Percentiles rank a stretch among this genome's conserved stretches.
These are phyloP conservation scores for Listrodromus nycthemerus DNA, from an alignment of 2,888 invertebrate genomes.

Conservation along the genomic window DNA sequence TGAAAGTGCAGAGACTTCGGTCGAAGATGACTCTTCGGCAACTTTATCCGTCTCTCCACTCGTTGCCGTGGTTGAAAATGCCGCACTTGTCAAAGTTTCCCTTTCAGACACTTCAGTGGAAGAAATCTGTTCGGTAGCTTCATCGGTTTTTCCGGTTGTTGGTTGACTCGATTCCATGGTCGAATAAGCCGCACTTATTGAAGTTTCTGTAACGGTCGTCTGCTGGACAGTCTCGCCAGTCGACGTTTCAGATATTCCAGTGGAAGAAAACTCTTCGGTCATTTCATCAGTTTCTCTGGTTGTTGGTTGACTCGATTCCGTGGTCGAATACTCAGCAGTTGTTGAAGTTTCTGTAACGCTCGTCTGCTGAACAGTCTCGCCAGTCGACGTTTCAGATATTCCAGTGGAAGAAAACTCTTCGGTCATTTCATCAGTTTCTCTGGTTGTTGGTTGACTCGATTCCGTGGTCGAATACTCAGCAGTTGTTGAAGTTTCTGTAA, in stretches of 20 bases:
- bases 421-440: no score
- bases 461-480: no score
- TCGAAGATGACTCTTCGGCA: background rate
- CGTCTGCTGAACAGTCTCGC: background rate
- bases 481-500: no score
- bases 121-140: background rate
- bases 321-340: background rate
- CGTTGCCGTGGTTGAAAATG: background rate
- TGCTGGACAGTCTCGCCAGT: background rate
- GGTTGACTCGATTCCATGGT: background rate
- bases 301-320: background rate
- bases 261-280: background rate
- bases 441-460: no score
- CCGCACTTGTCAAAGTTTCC: background rate
- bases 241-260: background rate
- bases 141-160: background rate
- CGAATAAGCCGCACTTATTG: background rate
- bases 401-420: no score
- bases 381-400: background rate
- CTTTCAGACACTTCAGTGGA: background rate
- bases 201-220: background rate
- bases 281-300: conserved; percentile 14
- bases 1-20: background rate
- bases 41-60: background rate
- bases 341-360: background rate